Percentiles rank a stretch among this genome's conserved stretches.
phyloP scores from a whole-genome alignment of 2,888 invertebrate genomes.

The Philaethria dido region DNA sequence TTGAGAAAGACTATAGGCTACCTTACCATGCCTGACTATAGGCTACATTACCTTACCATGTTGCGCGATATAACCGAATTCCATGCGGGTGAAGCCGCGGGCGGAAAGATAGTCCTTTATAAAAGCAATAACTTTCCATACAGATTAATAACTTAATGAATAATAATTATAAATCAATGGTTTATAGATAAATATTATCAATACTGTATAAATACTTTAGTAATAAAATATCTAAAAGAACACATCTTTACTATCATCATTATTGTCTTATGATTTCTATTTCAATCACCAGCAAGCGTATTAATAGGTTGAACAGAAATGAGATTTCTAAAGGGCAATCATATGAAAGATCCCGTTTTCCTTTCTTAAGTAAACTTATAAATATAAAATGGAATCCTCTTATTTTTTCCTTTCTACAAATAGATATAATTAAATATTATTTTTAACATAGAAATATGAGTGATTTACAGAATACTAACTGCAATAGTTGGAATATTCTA shows the following conservation, averaged over 20 bases:
- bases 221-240: neutral
- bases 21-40: too few species aligned
- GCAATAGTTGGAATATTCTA: neutral
- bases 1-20: too few species aligned
- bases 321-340: slow-evolving; percentile 29
- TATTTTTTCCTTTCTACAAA: neutral
- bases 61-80: too few species aligned
- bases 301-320: slow-evolving; percentile 26
- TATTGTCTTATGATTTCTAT: slow-evolving; percentile 1
- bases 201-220: too few species aligned
- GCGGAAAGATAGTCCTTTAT: too few species aligned
- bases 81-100: too few species aligned
- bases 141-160: too few species aligned
- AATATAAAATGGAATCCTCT: neutral
- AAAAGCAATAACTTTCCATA: too few species aligned
- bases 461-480: neutral
- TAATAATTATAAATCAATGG: too few species aligned
- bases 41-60: too few species aligned
- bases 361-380: slow-evolving; percentile 12
- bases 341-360: slow-evolving; percentile 18
- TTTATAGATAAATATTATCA: too few species aligned
- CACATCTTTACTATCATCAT: neutral
- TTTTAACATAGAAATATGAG: neutral
- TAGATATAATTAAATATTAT: neutral
- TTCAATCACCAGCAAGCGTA: slow-evolving; percentile 14